phyloP scores from a whole-genome alignment of 2,797 vertebrate species.

The Kryptopterus vitreolus region DNA sequence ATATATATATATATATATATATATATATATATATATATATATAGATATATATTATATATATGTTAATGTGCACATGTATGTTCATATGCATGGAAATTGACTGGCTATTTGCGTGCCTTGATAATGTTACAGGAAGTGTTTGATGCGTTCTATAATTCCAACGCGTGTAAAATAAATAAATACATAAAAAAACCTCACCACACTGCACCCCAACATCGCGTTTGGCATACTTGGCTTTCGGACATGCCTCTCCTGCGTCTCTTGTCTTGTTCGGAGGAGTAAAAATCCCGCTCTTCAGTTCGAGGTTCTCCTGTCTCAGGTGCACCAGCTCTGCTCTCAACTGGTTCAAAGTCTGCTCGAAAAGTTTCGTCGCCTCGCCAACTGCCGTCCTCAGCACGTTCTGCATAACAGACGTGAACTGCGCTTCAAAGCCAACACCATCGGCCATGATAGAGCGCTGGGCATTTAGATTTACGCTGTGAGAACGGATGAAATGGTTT shows the following conservation, averaged over 20 bases:
- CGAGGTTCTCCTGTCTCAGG: constrained; percentile 68
- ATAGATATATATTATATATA: too few species aligned
- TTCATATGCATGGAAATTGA: constrained; percentile 8
- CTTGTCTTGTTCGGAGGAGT: not conserved
- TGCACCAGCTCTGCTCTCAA: constrained; percentile 67
- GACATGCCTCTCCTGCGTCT: not conserved
- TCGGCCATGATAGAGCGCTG: constrained; percentile 58
- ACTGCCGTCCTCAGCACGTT: constrained; percentile 65
- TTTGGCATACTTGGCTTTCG: not conserved
- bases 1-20: too few species aligned
- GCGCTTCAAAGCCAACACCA: constrained; percentile 63
- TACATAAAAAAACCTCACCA: constrained; percentile 68
- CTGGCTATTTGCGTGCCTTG: not conserved
- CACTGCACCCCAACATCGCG: constrained; percentile 70
- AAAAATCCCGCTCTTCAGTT: constrained; percentile 55
- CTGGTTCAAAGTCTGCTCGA: constrained; percentile 71
- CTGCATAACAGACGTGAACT: constrained; percentile 72
- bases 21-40: too few species aligned
- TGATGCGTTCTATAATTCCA: constrained; percentile 10
- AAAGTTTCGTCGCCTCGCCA: constrained; percentile 72
- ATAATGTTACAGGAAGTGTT: constrained; percentile 54
- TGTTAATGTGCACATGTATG: not conserved
- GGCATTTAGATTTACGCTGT: not conserved
- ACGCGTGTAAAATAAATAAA: too few species aligned
- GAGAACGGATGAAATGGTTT: not conserved